Conservation (phyloP, 2,113 vertebrate genomes). For the Crypturellus undulatus region DNA sequence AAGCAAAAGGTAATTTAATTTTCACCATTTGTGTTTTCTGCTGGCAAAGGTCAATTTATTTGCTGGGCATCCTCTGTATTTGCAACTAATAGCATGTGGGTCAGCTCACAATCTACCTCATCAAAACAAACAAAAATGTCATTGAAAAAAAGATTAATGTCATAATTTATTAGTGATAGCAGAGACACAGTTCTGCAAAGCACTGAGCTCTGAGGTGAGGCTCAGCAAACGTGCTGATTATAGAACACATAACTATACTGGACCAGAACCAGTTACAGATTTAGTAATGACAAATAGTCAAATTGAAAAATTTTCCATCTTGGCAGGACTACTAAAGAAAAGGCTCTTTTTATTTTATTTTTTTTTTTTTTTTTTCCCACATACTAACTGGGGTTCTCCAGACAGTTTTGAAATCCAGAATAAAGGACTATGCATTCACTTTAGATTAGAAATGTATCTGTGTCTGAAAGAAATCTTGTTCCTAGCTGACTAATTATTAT, state of each 20-base stretch:
- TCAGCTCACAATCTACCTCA: background rate
- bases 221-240: background rate
- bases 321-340: background rate
- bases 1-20: slow-evolving; percentile 8
- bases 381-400: background rate
- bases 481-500: background rate
- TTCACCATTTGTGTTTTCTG: background rate
- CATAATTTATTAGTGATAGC: background rate
- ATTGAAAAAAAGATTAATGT: background rate
- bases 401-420: background rate
- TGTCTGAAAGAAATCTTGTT: background rate
- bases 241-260: background rate
- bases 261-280: background rate
- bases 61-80: background rate
- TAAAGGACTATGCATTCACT: background rate
- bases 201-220: background rate
- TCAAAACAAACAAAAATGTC: background rate
- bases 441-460: background rate
- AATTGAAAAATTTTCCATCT: background rate
- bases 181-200: background rate
- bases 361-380: background rate
- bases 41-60: slow-evolving; percentile 10
- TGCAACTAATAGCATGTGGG: background rate
- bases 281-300: background rate
- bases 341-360: background rate